Percentiles rank a stretch among this genome's conserved stretches.
phyloP scores from a whole-genome alignment of 2,888 invertebrate genomes.

The Lithophane ornitopus region DNA sequence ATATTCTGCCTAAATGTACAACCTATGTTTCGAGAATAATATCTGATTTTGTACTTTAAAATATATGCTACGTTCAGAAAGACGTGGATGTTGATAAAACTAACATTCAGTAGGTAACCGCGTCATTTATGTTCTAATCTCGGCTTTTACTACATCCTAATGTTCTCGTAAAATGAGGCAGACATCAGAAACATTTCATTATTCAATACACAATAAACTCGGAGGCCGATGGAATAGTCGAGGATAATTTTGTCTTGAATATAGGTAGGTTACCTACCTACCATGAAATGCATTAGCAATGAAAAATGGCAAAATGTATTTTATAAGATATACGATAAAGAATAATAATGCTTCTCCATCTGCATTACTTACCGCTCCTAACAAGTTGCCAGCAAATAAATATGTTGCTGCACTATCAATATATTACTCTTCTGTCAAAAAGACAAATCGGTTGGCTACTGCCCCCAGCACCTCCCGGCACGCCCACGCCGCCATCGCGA shows the following conservation, averaged over 20 bases:
- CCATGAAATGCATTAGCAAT: not conserved
- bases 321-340: conserved; percentile 15
- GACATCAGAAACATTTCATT: conserved; percentile 32
- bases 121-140: conserved; percentile 31
- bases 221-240: conserved; percentile 3
- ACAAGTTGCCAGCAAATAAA: conserved; percentile 31
- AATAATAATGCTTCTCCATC: conserved; percentile 1
- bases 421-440: conserved; percentile 55
- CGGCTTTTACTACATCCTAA: conserved; percentile 49
- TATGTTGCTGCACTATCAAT: conserved; percentile 39
- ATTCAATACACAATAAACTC: conserved; percentile 43
- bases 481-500: conserved; percentile 44
- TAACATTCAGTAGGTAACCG: conserved; percentile 14
- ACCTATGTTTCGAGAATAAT: not conserved
- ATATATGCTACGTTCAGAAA: not conserved
- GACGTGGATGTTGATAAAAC: not conserved
- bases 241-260: conserved; percentile 16
- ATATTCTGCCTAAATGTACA: not conserved
- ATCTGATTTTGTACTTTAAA: not conserved
- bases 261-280: not conserved
- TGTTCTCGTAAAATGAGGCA: conserved; percentile 42
- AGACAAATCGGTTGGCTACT: conserved; percentile 53
- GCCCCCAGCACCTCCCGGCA: conserved; percentile 43
- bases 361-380: conserved; percentile 2
- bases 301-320: conserved; percentile 3